Percentiles rank a stretch among this genome's conserved stretches.
phyloP scores from a whole-genome alignment of 2,113 vertebrate genomes.

The Corythornis madagascariensis region DNA sequence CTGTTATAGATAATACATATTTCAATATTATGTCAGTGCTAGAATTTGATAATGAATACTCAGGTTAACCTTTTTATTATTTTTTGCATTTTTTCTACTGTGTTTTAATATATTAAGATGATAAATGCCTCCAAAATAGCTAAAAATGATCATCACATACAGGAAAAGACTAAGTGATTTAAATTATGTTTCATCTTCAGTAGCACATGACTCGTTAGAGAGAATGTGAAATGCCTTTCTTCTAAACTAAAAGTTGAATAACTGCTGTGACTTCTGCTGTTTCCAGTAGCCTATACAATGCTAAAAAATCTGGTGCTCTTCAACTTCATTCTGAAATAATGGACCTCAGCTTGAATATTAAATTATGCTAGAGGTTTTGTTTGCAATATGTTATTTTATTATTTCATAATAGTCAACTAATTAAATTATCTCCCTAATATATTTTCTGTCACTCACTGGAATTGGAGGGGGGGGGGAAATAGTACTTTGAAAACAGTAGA shows the following conservation, averaged over 20 bases:
- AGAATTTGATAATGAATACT: not conserved
- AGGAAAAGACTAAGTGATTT: not conserved
- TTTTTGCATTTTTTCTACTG: not conserved
- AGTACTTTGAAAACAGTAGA: not conserved
- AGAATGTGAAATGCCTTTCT: not conserved
- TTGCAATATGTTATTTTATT: not conserved
- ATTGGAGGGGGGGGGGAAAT: not conserved
- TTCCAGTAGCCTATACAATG: accelerated
- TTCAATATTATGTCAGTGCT: not conserved
- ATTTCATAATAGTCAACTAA: not conserved
- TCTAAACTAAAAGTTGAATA: not conserved
- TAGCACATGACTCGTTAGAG: not conserved
- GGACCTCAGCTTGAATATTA: not conserved
- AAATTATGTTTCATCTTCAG: not conserved
- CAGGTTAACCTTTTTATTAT: not conserved
- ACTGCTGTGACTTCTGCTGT: not conserved
- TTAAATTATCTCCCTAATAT: not conserved
- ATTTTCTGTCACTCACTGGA: not conserved
- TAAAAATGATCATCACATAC: not conserved
- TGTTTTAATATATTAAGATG: not conserved
- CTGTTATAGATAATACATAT: not conserved
- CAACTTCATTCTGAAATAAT: not conserved
- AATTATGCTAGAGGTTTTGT: not conserved
- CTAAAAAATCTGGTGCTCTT: not conserved
- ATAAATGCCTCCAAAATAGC: not conserved